phyloP scores from a whole-genome alignment of 2,113 vertebrate species.

The Actinemys pallida region DNA sequence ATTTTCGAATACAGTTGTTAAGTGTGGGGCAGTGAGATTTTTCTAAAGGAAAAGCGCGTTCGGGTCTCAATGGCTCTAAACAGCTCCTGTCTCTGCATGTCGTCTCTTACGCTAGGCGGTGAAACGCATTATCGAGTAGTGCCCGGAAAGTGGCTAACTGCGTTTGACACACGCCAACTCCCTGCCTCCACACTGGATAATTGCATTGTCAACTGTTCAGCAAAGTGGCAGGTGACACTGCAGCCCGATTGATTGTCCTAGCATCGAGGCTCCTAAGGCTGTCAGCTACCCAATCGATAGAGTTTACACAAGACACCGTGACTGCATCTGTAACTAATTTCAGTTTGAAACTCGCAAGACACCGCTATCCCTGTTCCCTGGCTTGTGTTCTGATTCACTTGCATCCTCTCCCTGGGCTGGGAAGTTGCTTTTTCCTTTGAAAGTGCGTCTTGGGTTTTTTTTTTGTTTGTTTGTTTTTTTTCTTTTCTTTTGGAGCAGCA shows the following conservation, averaged over 20 bases:
- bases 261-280: conserved; percentile 83
- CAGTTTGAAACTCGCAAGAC: conserved; percentile 81
- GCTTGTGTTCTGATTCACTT: conserved; percentile 38
- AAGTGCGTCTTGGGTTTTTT: conserved; percentile 24
- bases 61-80: conserved; percentile 79
- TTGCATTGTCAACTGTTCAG: conserved; percentile 91
- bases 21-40: conserved; percentile 64
- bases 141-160: conserved; percentile 86
- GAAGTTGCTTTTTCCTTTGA: conserved; percentile 46
- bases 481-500: conserved; percentile 71
- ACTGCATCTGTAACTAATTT: conserved; percentile 91
- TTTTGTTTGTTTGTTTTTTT: conserved; percentile 37
- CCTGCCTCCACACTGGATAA: conserved; percentile 90
- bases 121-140: conserved; percentile 82
- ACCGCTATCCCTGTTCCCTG: conserved; percentile 44
- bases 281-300: conserved; percentile 88
- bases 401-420: neutral
- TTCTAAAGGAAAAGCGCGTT: conserved; percentile 63
- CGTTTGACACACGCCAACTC: conserved; percentile 90
- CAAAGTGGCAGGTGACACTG: conserved; percentile 89
- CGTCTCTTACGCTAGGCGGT: conserved; percentile 72
- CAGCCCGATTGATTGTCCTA: conserved; percentile 83
- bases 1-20: conserved; percentile 83
- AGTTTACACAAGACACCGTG: conserved; percentile 86
- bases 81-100: conserved; percentile 77